Evolutionary conservation across 1,140 invertebrate genomes (phyloP).

Genomic region (Pristionchus pacificus): DNA sequence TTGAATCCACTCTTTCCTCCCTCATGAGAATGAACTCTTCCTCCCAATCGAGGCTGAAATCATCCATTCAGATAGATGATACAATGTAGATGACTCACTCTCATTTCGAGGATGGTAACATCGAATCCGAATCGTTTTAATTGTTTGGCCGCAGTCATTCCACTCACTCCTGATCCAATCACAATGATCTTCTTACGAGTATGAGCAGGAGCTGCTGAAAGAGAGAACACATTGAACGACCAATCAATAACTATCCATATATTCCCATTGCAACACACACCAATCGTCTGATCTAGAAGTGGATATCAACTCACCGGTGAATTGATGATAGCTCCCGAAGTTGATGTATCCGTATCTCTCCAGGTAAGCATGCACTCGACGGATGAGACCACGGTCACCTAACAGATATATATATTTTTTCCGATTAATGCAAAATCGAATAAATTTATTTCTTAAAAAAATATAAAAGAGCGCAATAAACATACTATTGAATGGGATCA

Average conservation of each 20-base stretch:
- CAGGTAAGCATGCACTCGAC: slow-evolving; percentile 82
- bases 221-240: background rate
- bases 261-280: background rate
- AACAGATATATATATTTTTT: too few species aligned
- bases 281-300: slow-evolving; percentile 4
- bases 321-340: slow-evolving; percentile 88
- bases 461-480: too few species aligned
- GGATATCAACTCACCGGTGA: slow-evolving; percentile 61
- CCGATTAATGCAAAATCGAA: too few species aligned
- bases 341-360: slow-evolving; percentile 96
- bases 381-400: slow-evolving; percentile 74
- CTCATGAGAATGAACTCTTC: slow-evolving; percentile 89
- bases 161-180: slow-evolving; percentile 61
- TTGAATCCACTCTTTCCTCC: slow-evolving; percentile 70
- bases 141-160: slow-evolving; percentile 61
- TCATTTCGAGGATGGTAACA: slow-evolving; percentile 80
- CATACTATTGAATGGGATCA: slow-evolving; percentile 72
- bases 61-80: slow-evolving; percentile 4
- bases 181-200: slow-evolving; percentile 60
- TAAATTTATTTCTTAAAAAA: too few species aligned
- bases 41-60: slow-evolving; percentile 80
- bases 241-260: slow-evolving; percentile 22
- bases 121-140: slow-evolving; percentile 59
- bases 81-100: slow-evolving; percentile 63
- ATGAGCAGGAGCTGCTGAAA: background rate